Evolutionary conservation across 2,888 invertebrate genomes (phyloP).

Genomic region (Thymelicus sylvestris): DNA sequence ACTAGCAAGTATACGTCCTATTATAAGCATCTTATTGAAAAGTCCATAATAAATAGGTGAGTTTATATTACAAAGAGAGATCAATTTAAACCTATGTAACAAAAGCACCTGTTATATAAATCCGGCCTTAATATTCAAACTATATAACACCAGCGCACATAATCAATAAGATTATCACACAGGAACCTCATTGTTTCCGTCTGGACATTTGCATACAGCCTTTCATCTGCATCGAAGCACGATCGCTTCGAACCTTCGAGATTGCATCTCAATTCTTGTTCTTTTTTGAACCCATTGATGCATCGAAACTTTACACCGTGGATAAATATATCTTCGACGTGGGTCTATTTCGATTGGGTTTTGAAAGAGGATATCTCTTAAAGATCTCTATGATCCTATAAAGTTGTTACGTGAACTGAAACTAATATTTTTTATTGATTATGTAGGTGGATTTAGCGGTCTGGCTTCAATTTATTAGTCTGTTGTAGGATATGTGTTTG

Average conservation of each 20-base stretch:
- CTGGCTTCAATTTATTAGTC: too few species aligned
- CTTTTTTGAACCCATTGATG: constrained; percentile 57
- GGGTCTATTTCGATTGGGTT: constrained; percentile 49
- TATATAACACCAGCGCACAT: constrained; percentile 34
- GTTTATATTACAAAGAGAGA: not conserved
- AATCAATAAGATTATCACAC: constrained; percentile 67
- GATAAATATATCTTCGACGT: constrained; percentile 56
- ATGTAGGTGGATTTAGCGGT: not conserved
- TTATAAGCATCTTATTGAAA: too few species aligned
- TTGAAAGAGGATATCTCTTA: constrained; percentile 21
- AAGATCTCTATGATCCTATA: constrained; percentile 11
- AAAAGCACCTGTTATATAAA: constrained; percentile 12
- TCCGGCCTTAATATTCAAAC: constrained; percentile 24
- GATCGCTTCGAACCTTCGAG: constrained; percentile 55
- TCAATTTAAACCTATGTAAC: not conserved
- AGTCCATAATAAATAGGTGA: too few species aligned
- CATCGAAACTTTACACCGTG: constrained; percentile 70
- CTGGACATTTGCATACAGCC: constrained; percentile 73
- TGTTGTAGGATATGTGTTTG: too few species aligned
- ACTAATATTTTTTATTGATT: constrained; percentile 2
- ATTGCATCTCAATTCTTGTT: constrained; percentile 58
- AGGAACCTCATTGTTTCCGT: constrained; percentile 75
- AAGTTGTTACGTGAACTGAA: not conserved
- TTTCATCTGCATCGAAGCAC: constrained; percentile 61
- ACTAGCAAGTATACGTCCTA: too few species aligned